phyloP scores from a whole-genome alignment of 2,888 invertebrate species.

The Abscondita cerata region DNA sequence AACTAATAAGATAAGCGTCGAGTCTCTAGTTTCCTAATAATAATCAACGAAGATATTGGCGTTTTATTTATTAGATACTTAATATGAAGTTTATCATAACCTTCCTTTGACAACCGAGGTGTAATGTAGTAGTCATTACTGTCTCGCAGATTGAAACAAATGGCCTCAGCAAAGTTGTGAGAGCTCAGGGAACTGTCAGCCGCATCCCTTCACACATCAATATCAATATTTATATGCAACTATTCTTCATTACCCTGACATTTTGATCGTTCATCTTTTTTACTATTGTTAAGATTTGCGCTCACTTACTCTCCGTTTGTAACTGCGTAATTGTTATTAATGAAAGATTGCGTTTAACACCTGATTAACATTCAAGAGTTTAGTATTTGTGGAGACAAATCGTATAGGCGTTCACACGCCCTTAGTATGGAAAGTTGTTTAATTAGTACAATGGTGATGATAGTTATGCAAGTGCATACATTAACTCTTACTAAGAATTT shows the following conservation, averaged over 20 bases:
- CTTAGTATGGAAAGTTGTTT: background rate
- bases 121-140: constrained; percentile 53
- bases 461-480: no score
- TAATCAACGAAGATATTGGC: background rate
- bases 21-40: no score
- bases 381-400: no score
- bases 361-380: no score
- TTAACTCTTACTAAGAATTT: background rate
- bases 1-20: no score
- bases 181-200: constrained; percentile 58
- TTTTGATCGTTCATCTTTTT: constrained; percentile 53
- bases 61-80: background rate
- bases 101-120: constrained; percentile 48
- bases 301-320: no score
- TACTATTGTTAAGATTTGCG: constrained; percentile 35
- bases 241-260: constrained; percentile 58
- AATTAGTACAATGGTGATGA: no score
- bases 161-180: constrained; percentile 53
- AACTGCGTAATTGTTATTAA: no score
- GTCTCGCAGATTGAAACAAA: constrained; percentile 63
- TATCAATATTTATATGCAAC: constrained; percentile 58
- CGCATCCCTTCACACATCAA: constrained; percentile 62
- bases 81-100: constrained; percentile 40
- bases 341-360: no score
- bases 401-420: constrained; percentile 4